Evolutionary conservation across 2,888 invertebrate species (phyloP).

Genomic region (Chloroclysta siterata): DNA sequence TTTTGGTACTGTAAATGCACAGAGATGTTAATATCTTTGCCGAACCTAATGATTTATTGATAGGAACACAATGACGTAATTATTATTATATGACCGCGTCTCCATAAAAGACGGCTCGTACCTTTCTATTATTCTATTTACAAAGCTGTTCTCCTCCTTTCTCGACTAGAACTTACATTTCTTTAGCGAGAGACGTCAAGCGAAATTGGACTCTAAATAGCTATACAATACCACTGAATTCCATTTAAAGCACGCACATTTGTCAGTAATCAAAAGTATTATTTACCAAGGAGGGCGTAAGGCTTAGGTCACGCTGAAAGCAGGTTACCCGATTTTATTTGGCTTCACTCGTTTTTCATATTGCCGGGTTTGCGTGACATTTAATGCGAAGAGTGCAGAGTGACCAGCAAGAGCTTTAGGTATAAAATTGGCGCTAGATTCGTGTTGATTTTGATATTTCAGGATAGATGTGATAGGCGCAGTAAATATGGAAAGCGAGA

Average conservation of each 20-base stretch:
- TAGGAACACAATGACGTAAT: not conserved
- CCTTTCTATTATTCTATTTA: not conserved
- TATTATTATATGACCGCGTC: not conserved
- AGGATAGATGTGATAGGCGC: too few species aligned
- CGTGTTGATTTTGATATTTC: too few species aligned
- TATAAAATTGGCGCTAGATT: too few species aligned
- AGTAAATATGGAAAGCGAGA: too few species aligned
- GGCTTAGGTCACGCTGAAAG: slow-evolving; percentile 6
- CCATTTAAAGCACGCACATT: slow-evolving; percentile 13
- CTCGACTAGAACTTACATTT: slow-evolving; percentile 6
- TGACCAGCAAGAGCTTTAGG: too few species aligned
- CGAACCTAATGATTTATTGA: not conserved
- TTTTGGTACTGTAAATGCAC: too few species aligned
- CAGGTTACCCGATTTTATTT: slow-evolving; percentile 1
- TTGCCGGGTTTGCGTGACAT: not conserved
- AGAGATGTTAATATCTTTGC: not conserved
- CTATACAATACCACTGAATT: slow-evolving; percentile 12
- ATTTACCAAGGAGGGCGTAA: slow-evolving; percentile 62
- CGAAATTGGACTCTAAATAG: slow-evolving; percentile 18
- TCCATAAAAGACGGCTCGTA: not conserved
- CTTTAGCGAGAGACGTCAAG: slow-evolving; percentile 13
- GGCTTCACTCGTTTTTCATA: not conserved
- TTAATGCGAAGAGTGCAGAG: too few species aligned
- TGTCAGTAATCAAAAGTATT: slow-evolving; percentile 68
- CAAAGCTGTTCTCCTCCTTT: not conserved